Evolutionary conservation across 64 coral and sea anemone species (phyloP).

Genomic region (Porites lutea): DNA sequence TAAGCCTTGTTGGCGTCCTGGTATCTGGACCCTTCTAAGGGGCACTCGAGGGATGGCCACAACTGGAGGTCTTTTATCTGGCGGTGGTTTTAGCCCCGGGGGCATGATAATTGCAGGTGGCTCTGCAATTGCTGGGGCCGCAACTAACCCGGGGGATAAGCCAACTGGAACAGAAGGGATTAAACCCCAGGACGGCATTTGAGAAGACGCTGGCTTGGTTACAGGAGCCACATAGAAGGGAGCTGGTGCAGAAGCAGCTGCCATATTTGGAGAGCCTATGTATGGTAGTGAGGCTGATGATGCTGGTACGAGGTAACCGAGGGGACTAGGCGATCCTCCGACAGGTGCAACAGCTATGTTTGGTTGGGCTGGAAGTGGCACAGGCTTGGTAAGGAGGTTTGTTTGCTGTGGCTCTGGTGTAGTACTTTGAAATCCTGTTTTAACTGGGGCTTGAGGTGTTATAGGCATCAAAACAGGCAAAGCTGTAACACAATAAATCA

Average conservation of each 20-base stretch:
- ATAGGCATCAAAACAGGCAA: not conserved
- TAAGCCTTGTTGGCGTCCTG: not conserved
- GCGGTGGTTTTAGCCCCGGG: slow-evolving; percentile 33
- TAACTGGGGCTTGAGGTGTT: not conserved
- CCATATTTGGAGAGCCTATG: not conserved
- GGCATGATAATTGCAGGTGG: slow-evolving; percentile 32
- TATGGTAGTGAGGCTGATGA: slow-evolving; percentile 1
- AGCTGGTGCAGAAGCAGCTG: not conserved
- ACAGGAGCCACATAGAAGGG: not conserved
- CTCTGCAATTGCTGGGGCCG: not conserved
- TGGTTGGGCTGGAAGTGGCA: not conserved
- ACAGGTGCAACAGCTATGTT: not conserved
- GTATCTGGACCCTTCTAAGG: not conserved
- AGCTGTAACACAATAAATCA: not conserved
- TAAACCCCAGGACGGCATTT: not conserved
- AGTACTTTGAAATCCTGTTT: not conserved
- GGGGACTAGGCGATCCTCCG: not conserved
- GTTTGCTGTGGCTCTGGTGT: not conserved
- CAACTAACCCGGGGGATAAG: not conserved
- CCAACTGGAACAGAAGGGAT: not conserved
- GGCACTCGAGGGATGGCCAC: not conserved
- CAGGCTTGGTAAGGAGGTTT: not conserved
- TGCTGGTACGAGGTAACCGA: not conserved
- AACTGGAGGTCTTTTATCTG: not conserved
- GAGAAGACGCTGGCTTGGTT: not conserved